A percentile compares a stretch with the other conserved stretches of the same genome.
Conservation (phyloP, 1,140 invertebrate genomes). For the Apis florea region DNA sequence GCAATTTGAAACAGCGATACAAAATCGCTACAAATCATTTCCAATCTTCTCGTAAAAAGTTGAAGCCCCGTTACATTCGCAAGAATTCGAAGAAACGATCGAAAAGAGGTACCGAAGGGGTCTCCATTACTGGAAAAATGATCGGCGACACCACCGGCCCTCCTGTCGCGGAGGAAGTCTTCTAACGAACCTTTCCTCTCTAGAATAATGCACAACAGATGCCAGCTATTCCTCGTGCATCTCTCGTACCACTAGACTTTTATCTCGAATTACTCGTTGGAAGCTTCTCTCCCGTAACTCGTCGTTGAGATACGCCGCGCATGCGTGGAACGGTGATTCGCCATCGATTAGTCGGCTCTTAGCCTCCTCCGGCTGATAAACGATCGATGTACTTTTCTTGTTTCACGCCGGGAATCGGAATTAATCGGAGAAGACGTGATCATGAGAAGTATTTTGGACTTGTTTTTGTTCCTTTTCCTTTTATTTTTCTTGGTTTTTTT, state of each 20-base stretch:
- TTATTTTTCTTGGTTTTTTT: background rate
- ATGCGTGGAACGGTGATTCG: background rate
- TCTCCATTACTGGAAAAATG: background rate
- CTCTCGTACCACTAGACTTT: background rate
- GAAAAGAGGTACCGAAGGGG: background rate
- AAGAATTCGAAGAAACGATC: background rate
- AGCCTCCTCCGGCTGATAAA: slow-evolving; percentile 4
- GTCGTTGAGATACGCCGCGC: background rate
- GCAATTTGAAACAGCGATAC: no score
- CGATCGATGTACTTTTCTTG: slow-evolving; percentile 13
- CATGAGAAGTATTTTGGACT: background rate
- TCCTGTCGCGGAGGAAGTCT: slow-evolving; percentile 19
- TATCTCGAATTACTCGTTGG: background rate
- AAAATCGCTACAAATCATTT: no score
- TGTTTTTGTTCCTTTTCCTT: background rate
- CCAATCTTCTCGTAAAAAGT: no score
- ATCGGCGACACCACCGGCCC: background rate
- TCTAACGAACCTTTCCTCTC: slow-evolving; percentile 9
- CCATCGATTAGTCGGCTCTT: slow-evolving; percentile 8
- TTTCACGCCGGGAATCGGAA: background rate
- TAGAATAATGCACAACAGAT: slow-evolving; percentile 32
- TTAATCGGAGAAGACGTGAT: slow-evolving; percentile 10
- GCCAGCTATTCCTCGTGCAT: background rate
- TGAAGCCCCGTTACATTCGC: no score
- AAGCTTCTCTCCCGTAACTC: background rate